A percentile compares a stretch with the other conserved stretches of the same genome.
Evolutionary conservation across 1,140 invertebrate genomes (phyloP).

Genomic region (Dendroctonus ponderosae): DNA sequence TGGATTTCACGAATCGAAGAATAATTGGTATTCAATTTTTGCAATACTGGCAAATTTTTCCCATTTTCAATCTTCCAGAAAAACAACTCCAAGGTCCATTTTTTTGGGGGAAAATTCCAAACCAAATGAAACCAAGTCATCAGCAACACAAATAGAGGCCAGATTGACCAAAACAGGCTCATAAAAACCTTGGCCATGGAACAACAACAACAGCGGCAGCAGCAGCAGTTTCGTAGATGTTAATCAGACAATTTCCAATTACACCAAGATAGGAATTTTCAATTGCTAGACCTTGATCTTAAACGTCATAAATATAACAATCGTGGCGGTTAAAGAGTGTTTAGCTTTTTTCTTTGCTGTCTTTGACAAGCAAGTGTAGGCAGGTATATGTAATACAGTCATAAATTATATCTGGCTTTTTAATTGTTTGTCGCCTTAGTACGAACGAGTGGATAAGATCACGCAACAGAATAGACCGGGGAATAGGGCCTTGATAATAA

Average conservation of each 20-base stretch:
- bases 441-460: conserved; percentile 16
- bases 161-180: too few species aligned
- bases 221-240: neutral
- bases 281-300: conserved; percentile 32
- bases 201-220: too few species aligned
- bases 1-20: too few species aligned
- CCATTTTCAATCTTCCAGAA: too few species aligned
- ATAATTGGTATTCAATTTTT: too few species aligned
- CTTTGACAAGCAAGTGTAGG: conserved; percentile 30
- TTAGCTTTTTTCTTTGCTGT: conserved; percentile 12
- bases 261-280: conserved; percentile 15
- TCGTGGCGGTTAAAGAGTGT: conserved; percentile 18
- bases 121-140: too few species aligned
- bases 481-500: too few species aligned
- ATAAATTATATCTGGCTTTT: conserved; percentile 31
- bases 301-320: conserved; percentile 33
- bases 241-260: conserved; percentile 8
- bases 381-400: conserved; percentile 28
- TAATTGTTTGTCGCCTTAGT: conserved; percentile 20
- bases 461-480: conserved; percentile 11
- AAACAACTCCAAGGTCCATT: too few species aligned
- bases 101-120: too few species aligned
- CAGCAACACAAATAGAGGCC: too few species aligned
- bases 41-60: too few species aligned
- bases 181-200: too few species aligned